phyloP scores from a whole-genome alignment of 1,140 invertebrate species.

The Tetramorium simillimum region DNA sequence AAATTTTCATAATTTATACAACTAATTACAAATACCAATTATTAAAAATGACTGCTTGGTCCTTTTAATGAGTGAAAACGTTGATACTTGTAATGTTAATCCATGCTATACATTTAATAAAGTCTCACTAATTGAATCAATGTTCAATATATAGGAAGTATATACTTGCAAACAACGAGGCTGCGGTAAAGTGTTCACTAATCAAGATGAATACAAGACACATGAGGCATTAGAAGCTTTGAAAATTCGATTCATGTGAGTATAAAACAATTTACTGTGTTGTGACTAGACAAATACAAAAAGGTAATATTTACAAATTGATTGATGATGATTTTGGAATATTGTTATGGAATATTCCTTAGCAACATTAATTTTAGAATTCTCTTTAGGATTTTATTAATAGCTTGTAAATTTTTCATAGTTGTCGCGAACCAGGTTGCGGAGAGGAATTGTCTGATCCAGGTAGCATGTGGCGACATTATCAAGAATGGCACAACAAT shows the following conservation, averaged over 20 bases:
- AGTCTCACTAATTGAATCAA: slow-evolving; percentile 21
- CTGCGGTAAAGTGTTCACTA: slow-evolving; percentile 83
- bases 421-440: slow-evolving; percentile 83
- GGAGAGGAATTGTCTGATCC: slow-evolving; percentile 83
- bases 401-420: slow-evolving; percentile 50
- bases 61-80: too few relatives aligned
- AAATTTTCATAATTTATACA: too few relatives aligned
- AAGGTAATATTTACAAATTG: background rate
- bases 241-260: slow-evolving; percentile 83
- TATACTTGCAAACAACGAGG: slow-evolving; percentile 83
- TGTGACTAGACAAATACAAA: too few relatives aligned
- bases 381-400: background rate
- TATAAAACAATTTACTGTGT: slow-evolving; percentile 23
- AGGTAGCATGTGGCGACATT: slow-evolving; percentile 84
- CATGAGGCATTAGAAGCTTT: slow-evolving; percentile 83
- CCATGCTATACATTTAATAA: background rate
- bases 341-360: background rate
- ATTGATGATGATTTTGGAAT: background rate
- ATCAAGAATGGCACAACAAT: slow-evolving; percentile 84
- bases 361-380: background rate
- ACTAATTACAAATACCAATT: too few relatives aligned
- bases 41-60: too few relatives aligned
- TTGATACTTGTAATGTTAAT: background rate
- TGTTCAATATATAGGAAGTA: slow-evolving; percentile 77
- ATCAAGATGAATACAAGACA: slow-evolving; percentile 83